Evolutionary conservation across 2,888 invertebrate genomes (phyloP).

Genomic region (Odontocerum albicorne): DNA sequence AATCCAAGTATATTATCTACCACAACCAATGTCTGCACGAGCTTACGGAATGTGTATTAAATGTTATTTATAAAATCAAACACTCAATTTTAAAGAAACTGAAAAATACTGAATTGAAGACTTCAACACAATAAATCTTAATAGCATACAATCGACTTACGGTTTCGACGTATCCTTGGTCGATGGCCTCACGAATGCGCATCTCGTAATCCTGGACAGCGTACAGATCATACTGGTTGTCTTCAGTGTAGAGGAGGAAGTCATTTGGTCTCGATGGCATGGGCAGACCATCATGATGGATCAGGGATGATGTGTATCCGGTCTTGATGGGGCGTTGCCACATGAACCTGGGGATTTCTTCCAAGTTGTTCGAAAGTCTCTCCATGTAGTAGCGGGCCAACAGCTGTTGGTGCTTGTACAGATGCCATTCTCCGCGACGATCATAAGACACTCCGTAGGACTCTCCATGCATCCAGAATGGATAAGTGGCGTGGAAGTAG

Average conservation of each 20-base stretch:
- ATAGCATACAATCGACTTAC: too few species aligned
- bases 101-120: too few species aligned
- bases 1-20: too few species aligned
- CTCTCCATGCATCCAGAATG: conserved; percentile 56
- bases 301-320: conserved; percentile 63
- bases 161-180: conserved; percentile 50
- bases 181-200: conserved; percentile 54
- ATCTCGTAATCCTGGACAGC: conserved; percentile 44
- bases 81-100: too few species aligned
- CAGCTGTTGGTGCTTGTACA: conserved; percentile 57
- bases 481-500: conserved; percentile 56
- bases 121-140: too few species aligned
- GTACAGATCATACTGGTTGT: conserved; percentile 40
- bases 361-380: conserved; percentile 62
- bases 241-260: conserved; percentile 41
- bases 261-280: conserved; percentile 56
- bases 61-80: too few species aligned
- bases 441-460: conserved; percentile 51
- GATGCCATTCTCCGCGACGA: conserved; percentile 65
- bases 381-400: conserved; percentile 62
- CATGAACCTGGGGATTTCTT: conserved; percentile 58
- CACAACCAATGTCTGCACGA: too few species aligned
- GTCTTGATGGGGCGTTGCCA: conserved; percentile 54
- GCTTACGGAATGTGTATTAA: too few species aligned
- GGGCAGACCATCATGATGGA: conserved; percentile 58